Evolutionary conservation across 2,113 vertebrate species (phyloP).

Genomic region (Ceyx margarethae): DNA sequence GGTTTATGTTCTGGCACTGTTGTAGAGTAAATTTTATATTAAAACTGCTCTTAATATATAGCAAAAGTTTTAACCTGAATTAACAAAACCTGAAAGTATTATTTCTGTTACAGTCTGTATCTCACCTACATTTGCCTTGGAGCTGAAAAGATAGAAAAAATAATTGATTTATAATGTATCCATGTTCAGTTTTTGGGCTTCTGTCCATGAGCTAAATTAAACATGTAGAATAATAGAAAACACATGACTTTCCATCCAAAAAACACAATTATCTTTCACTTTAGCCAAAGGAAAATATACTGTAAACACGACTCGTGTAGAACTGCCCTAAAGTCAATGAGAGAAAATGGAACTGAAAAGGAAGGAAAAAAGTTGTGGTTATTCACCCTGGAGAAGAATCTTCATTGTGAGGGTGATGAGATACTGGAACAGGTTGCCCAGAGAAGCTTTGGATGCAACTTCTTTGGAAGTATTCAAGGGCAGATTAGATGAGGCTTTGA

Average conservation of each 20-base stretch:
- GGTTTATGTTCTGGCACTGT: neutral
- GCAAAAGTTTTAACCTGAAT: neutral
- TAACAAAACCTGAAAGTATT: neutral
- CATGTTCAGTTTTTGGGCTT: neutral
- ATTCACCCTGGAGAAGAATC: neutral
- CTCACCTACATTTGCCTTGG: neutral
- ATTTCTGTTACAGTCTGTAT: neutral
- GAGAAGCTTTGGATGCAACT: neutral
- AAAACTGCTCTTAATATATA: neutral
- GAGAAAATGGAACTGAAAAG: neutral
- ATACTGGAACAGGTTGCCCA: neutral
- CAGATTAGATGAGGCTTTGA: neutral
- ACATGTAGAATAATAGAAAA: constrained; percentile 5
- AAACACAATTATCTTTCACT: neutral
- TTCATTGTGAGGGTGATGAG: neutral
- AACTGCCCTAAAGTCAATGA: neutral
- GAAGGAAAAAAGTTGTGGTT: neutral
- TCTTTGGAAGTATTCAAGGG: neutral
- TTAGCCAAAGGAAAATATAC: neutral
- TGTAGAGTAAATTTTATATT: constrained; percentile 26
- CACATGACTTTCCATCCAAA: neutral
- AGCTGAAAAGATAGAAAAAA: neutral
- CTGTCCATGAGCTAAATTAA: constrained; percentile 27
- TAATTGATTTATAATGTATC: neutral
- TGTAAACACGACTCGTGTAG: neutral